Conservation (phyloP, 2,888 invertebrate genomes). For the Spicauda simplicius region DNA sequence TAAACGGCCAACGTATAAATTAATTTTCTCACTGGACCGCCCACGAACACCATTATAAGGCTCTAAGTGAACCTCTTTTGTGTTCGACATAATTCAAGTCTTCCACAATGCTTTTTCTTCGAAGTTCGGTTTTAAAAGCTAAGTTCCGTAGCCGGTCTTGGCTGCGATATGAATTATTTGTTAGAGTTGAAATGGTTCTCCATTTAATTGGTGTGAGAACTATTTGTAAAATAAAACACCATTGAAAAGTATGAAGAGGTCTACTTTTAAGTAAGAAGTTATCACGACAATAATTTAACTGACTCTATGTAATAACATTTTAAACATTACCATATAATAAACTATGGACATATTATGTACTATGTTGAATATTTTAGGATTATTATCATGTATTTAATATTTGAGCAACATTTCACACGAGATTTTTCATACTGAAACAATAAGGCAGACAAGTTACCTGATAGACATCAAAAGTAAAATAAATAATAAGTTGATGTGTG, state of each 20-base stretch:
- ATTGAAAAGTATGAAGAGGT: background rate
- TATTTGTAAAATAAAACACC: background rate
- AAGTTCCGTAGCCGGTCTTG: constrained; percentile 21
- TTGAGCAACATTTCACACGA: too few species aligned
- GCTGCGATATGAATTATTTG: constrained; percentile 29
- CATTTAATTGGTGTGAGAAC: background rate
- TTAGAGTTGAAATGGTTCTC: constrained; percentile 18
- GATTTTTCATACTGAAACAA: too few species aligned
- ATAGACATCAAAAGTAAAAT: too few species aligned
- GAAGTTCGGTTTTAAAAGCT: constrained; percentile 33
- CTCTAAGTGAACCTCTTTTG: constrained; percentile 66
- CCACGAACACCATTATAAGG: constrained; percentile 62
- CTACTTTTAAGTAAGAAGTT: background rate
- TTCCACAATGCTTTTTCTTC: constrained; percentile 23
- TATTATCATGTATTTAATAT: too few species aligned
- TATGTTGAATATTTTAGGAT: too few species aligned
- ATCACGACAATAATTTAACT: background rate
- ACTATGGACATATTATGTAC: too few species aligned
- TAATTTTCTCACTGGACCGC: constrained; percentile 68
- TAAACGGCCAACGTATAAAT: constrained; percentile 72
- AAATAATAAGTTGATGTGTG: too few species aligned
- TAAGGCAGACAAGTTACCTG: too few species aligned
- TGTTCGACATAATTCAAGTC: constrained; percentile 40
- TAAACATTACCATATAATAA: too few species aligned
- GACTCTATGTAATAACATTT: background rate